Conservation (phyloP, 2,113 vertebrate species). For the Tricholaema leucomelas region DNA sequence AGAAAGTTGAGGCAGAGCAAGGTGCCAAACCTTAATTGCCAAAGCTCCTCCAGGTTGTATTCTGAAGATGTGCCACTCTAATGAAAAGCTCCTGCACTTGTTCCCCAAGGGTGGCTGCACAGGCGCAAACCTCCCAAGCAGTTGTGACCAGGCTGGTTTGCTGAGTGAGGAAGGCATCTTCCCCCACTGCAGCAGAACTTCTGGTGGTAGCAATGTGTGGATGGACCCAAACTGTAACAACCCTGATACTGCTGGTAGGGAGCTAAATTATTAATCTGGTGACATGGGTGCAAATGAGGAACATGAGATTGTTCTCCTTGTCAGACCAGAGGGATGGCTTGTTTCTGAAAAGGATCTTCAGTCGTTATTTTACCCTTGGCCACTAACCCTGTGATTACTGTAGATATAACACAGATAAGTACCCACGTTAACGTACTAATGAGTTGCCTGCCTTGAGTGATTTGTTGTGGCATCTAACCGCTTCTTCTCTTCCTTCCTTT, state of each 20-base stretch:
- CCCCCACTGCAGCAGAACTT: fast-evolving
- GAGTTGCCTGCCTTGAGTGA: slow-evolving; percentile 83
- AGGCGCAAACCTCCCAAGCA: background rate
- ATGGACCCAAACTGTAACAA: background rate
- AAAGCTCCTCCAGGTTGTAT: background rate
- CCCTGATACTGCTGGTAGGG: background rate
- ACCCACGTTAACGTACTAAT: slow-evolving; percentile 76
- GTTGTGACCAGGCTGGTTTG: background rate
- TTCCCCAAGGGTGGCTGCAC: background rate
- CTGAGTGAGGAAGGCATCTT: background rate
- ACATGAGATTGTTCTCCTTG: background rate
- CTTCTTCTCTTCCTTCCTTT: slow-evolving; percentile 92
- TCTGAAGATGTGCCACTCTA: background rate
- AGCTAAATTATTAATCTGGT: background rate
- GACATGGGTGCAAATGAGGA: background rate
- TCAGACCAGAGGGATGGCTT: slow-evolving; percentile 1
- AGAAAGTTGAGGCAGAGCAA: background rate
- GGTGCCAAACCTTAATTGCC: background rate
- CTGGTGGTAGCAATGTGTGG: background rate
- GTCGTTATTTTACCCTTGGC: slow-evolving; percentile 42
- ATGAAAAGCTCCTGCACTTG: background rate
- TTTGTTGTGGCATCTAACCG: slow-evolving; percentile 87
- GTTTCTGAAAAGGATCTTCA: slow-evolving; percentile 31
- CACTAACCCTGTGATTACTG: background rate
- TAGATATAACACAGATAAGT: slow-evolving; percentile 52